Base-by-base conservation (phyloP, 2,797 vertebrate genomes). In the Fistularia tabacaria region DNA sequence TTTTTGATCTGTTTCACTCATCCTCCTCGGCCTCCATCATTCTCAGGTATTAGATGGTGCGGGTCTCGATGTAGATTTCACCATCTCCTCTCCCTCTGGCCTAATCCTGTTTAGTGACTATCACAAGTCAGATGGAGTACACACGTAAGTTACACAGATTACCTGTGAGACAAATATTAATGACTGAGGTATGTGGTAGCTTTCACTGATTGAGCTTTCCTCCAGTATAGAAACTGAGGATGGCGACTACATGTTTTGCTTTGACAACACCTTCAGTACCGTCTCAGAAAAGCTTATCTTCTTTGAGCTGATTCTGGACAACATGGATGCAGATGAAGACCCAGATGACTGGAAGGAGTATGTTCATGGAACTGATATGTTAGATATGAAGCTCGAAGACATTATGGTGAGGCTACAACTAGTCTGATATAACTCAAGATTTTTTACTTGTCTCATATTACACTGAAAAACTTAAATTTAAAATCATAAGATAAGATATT, bases 211-310 rank as follows among this genome's bases (percentile, higher is more conserved):
- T 59, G 38, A 78, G 48, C 0, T 51, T 56, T 49, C 41, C 40
- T 54, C n/a, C 85, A 99, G 97, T 10, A 72, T 98, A 51, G 95
- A 98, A 84, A 94, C 95, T 0, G 91, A 94, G 74, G 93, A 94
- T 9, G 96, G 97, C 44, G 97, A 99, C 89, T 99, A 99, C 84
- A 94, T 95, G 94, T 96, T 99, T 86, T 99, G 97, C 85, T 99
- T 99, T 63, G 97, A 99, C 87, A 98, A 99, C 89, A 91, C 93
- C 1, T 99, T 99, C 86, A 99, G 96, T 66, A 77, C 92, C 0
- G 84, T 99, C 73, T 98, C 95, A 0, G 96, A 98, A 81, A 99
- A 99, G 84, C 88, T 98, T 10, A 93, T 99, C 85, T 99, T 99
- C 91, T 99, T 99, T 69, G 96, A 99, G 85, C 73, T 99, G 83